Conservation (phyloP, 1,140 invertebrate species). For the Pollicipes pollicipes region DNA sequence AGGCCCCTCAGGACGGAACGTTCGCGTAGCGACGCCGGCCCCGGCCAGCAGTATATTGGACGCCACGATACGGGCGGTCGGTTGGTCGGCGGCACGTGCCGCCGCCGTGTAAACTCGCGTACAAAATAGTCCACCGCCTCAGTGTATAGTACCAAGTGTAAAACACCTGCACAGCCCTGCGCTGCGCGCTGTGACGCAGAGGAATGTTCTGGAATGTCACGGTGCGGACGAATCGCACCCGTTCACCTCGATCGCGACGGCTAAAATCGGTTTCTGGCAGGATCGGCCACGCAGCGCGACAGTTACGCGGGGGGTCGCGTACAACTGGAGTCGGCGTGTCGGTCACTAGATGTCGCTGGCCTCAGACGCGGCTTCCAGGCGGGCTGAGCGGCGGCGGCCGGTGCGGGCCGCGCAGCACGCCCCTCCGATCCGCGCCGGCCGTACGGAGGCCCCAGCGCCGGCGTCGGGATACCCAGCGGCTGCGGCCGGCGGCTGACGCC, state of each 20-base stretch:
- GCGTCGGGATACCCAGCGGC: not conserved
- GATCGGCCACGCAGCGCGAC: not conserved
- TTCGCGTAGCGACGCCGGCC: not conserved
- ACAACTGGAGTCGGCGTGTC: not conserved
- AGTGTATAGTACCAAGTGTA: not conserved
- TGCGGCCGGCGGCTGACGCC: not conserved
- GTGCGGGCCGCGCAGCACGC: not conserved
- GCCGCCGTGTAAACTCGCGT: too few species aligned
- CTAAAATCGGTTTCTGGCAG: not conserved
- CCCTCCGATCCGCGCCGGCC: not conserved
- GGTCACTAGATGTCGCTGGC: not conserved
- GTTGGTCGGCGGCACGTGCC: not conserved
- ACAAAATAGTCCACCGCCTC: not conserved
- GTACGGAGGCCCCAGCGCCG: not conserved
- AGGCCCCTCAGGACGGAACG: not conserved
- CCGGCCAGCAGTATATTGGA: not conserved
- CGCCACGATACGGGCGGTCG: not conserved
- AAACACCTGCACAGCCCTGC: not conserved
- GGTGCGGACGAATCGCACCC: not conserved
- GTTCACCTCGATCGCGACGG: not conserved
- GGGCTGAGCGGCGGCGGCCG: not conserved
- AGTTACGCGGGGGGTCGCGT: too few species aligned
- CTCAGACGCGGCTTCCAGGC: not conserved
- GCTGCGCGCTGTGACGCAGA: too few species aligned
- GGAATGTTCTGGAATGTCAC: not conserved